These are phyloP conservation scores for Bradypodion ventrale DNA, from an alignment of 2,797 vertebrate species.

Conservation along the genomic window DNA sequence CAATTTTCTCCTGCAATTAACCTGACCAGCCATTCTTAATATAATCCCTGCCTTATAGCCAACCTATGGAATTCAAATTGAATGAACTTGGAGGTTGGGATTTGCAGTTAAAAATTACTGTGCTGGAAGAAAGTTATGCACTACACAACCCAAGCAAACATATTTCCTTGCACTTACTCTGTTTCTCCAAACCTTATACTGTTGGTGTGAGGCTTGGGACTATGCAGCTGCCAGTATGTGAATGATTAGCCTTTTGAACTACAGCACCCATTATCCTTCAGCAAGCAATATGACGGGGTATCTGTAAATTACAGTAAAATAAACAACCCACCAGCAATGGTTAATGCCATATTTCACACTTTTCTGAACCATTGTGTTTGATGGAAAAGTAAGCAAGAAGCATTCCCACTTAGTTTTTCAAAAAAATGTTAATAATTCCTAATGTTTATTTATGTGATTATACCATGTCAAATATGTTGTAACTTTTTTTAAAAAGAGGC, in stretches of 20 bases:
- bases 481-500: conserved; percentile 14
- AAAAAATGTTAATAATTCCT: conserved; percentile 5
- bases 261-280: no score
- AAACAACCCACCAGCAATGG: no score
- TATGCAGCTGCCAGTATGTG: neutral
- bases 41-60: no score
- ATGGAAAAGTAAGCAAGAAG: neutral
- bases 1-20: neutral
- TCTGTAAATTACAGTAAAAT: no score
- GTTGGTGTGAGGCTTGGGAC: neutral
- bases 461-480: conserved; percentile 53
- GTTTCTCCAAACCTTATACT: neutral
- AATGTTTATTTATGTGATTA: conserved; percentile 47
- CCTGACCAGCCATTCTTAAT: neutral
- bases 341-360: neutral
- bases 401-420: conserved; percentile 6
- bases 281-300: no score
- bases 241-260: no score
- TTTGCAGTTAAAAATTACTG: neutral
- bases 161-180: neutral
- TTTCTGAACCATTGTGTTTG: neutral
- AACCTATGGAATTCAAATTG: neutral
- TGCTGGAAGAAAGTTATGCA: neutral
- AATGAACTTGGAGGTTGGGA: neutral
- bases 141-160: neutral